Conservation (phyloP, 1,140 invertebrate species). For the Sarcophaga bullata region DNA sequence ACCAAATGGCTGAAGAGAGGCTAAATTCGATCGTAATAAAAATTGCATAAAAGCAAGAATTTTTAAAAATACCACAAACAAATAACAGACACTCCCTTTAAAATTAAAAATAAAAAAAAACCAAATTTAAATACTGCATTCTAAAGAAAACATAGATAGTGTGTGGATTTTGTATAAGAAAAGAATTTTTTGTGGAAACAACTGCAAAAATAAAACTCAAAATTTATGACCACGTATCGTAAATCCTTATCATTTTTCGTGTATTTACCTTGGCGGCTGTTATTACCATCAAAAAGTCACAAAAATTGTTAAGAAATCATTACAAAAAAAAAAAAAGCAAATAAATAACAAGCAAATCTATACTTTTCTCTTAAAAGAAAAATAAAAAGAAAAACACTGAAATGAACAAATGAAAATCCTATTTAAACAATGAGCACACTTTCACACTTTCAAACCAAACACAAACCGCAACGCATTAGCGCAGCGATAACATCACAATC, state of each 20-base stretch:
- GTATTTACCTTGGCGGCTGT: background rate
- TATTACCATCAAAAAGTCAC: background rate
- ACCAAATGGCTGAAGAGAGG: background rate
- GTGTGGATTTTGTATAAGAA: no score
- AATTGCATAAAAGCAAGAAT: background rate
- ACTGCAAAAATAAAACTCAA: no score
- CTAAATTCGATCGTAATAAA: background rate
- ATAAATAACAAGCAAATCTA: constrained; percentile 5
- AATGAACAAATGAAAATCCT: constrained; percentile 60
- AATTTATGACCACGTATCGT: no score
- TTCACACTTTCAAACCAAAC: constrained; percentile 54
- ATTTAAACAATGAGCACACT: constrained; percentile 55
- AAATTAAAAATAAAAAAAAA: no score
- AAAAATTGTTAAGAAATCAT: constrained; percentile 11
- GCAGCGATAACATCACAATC: no score
- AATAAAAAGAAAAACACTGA: no score
- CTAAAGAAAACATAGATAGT: no score
- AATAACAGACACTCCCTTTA: constrained; percentile 3
- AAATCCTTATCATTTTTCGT: background rate
- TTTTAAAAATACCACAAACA: background rate
- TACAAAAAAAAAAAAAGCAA: no score
- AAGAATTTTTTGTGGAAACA: no score
- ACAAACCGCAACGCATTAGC: background rate
- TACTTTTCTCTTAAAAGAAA: background rate
- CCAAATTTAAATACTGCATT: no score